Evolutionary conservation across 2,113 vertebrate species (phyloP), one percentile per base, ranked within the genome.

Genomic region (Haemorhous mexicanus): DNA sequence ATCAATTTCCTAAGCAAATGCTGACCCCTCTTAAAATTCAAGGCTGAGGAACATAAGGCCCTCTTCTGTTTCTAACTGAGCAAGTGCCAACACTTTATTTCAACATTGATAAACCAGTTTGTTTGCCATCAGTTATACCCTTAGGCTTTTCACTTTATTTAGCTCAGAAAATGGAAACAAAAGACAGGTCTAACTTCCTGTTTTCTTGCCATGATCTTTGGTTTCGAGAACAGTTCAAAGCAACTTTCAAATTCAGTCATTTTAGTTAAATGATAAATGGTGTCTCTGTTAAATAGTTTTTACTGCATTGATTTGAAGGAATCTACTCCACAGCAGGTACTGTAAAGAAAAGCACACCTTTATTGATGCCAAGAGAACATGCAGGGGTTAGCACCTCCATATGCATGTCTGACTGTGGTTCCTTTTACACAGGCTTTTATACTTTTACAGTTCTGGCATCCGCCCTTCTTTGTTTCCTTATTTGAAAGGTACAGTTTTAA

Each of bases 161-260:
- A 72, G 39, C 35, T 63, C 49, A 7, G 67, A 75, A 92, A 80
- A 92, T 35, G 6, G 20, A 53, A 87, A 93, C 73, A 86, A 70
- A 20, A 84, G 49, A 39, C 27, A 90, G 35, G 74, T 89, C 93
- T 87, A n/a, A 87, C 84, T 96, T 96, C 81, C 88, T 82, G 73
- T 46, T 89, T 90, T 55, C 73, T 73, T 82, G 39, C 67, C 41
- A 15, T 13, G 44, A 21, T 58, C 58, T 58, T 61, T 72, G 15
- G 7, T 69, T 82, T 75, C 81, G 33, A 39, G 69, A 74, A 73
- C 24, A 86, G 16, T 37, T 37, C 46, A 69, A 64, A 69, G 33
- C 50, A 91, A 39, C 66, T 84, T 93, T 59, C 32, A 75, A 68
- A 68, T 52, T 69, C 13, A 49, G 5, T 28, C 0, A 0, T 9